Evolutionary conservation across 2,888 invertebrate genomes (phyloP), one percentile per base, ranked within the genome.

Genomic region (Ariolimax columbianus): DNA sequence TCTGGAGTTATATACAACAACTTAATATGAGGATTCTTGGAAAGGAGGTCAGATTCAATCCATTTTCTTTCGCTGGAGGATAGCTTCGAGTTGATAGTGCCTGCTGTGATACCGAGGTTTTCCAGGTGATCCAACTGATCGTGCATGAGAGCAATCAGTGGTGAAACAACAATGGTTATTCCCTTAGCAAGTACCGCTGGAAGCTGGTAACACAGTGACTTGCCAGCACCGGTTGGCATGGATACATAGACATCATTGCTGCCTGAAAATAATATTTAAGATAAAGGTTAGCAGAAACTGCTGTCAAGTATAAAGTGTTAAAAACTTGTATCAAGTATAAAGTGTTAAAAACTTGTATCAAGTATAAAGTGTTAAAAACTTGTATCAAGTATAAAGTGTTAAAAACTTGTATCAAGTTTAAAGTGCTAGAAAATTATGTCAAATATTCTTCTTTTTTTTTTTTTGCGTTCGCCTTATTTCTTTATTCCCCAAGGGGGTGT

Each of bases 171-270:
- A 90, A 99, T 95, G 11, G 99, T 97, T 86, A 99, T 95, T 4
- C 95, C 95, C 68, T 84, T 96, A 83, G 96, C 96, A 91, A 98
- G 95, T 89, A 98, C 95, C 0, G 98, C 98, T 59, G 99, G 99
- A 88, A 99, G 95, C 94, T 99, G 99, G 94, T 98, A 99, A 94
- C 99, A 99, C 36, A 99, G 95, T 0, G 99, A 99, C 95, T 99
- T 99, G 66, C 99, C 99, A 63, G 95, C 94, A 59, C 99, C 99
- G 9, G 99, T 99, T 1, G 99, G 99, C 98, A 99, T 98, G 88
- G 97, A 98, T 23, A 99, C 96, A 93, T 97, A 98, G 0, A 98
- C 97, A 96, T 99, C 99, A 91, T 96, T 95, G 90, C 96, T 89
- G 7, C 94, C 95, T 95, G 89, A 75, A 92, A 92, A 66, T 73